Base-by-base conservation (phyloP, 92 coral and sea anemone species). In the Epizoanthus ramosus region DNA sequence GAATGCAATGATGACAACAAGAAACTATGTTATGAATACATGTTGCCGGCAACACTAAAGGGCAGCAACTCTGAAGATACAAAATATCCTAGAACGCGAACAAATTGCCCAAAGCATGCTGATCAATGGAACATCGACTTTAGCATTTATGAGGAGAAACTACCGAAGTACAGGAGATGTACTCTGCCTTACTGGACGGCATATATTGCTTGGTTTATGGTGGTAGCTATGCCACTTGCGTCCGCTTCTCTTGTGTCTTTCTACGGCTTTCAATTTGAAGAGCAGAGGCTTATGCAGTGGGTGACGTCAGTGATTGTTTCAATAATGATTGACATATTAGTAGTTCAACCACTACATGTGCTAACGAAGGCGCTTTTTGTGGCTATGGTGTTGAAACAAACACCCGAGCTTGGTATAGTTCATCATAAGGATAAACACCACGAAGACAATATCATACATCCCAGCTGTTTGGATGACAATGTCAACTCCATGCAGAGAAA, bases 211-310 rank as follows among this genome's bases (percentile, higher is more conserved):
- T 97, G 98, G 99, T 41, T 87, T 75, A 70, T 60, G 41, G 68
- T 92, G 7, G 60, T 87, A 22, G 67, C 84, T 16, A 66, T 94
- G 65, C 84, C 93, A n/a, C 73, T 83, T 33, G 85, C 85, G 6
- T 95, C 96, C 25, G 94, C 94, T 35, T 79, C 91, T 41, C 89
- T 95, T 71, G 95, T 94, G 14, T 74, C 79, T n/a, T 69, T 89
- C 16, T 92, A 92, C 63, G 98, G 99, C 15, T 87, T 92, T 57
- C 84, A 90, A 56, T 97, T 92, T 72, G 92, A 91, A 4, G 83
- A 87, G 54, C 93, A 94, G 52, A 87, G 90, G 31, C 87, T 94
- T 31, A 35, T 92, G 2, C 94, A 92, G 17, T 97, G 98, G 99
- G 84, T 97, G 6, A 68, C 92, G 5, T 92, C 99, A 5, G 84